Conservation (phyloP, 2,113 vertebrate species). For the Rhinolophus sinicus region DNA sequence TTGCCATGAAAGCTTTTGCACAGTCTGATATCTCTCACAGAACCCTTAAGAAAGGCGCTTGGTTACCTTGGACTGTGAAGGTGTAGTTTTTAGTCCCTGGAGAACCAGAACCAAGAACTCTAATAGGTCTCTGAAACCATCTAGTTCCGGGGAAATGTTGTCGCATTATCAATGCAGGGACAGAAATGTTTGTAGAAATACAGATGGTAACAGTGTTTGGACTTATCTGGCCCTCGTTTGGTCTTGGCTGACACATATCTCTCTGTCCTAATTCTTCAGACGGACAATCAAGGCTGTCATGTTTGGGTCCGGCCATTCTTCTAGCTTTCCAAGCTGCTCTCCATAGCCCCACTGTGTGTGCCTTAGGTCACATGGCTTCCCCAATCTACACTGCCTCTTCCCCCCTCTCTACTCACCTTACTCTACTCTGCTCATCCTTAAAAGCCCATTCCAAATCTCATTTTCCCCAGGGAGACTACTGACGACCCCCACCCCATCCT, state of each 20-base stretch:
- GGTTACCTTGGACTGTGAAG: neutral
- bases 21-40: neutral
- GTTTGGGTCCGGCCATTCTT: neutral
- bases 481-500: no score
- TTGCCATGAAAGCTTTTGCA: neutral
- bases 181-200: neutral
- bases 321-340: neutral
- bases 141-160: neutral
- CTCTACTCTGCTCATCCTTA: neutral
- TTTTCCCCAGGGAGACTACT: neutral
- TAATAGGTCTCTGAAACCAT: neutral
- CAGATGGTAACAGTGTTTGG: neutral
- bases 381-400: neutral
- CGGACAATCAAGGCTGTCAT: neutral
- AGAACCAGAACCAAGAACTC: neutral
- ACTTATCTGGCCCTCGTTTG: neutral
- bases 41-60: neutral
- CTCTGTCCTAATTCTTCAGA: neutral
- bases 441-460: neutral
- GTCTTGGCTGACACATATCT: neutral
- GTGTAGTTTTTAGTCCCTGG: neutral
- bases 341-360: fast-evolving
- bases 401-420: neutral
- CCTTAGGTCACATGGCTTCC: neutral
- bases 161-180: neutral